Conservation (phyloP, 2,797 vertebrate genomes). For the Molossus molossus region DNA sequence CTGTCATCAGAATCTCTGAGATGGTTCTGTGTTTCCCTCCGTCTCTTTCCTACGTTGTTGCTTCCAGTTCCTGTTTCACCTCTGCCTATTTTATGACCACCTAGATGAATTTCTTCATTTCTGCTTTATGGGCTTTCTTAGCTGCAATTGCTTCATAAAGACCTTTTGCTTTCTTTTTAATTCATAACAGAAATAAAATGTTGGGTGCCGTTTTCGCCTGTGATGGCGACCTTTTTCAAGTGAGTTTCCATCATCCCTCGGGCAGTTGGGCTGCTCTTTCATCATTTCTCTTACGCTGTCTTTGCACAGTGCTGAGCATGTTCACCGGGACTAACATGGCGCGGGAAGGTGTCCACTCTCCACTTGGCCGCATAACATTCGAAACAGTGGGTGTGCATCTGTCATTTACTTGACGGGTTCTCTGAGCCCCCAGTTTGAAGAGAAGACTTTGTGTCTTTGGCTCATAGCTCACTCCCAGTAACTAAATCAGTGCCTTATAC, state of each 20-base stretch:
- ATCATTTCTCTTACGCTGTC: background rate
- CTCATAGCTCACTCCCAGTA: background rate
- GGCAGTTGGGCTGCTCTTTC: background rate
- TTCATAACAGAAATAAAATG: background rate
- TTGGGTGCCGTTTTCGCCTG: background rate
- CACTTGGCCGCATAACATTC: background rate
- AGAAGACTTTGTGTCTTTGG: background rate
- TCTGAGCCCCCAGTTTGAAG: background rate
- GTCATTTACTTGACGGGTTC: background rate
- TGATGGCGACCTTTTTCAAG: background rate
- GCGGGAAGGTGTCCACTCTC: background rate
- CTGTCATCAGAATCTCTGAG: background rate
- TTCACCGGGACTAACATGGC: background rate
- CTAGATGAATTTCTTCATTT: background rate
- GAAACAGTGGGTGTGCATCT: background rate
- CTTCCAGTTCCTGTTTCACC: background rate
- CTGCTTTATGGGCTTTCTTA: background rate
- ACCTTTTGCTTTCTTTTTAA: background rate
- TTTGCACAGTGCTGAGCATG: background rate
- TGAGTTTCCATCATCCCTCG: background rate
- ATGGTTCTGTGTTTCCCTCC: background rate
- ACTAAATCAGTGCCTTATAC: background rate
- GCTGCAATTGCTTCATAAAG: background rate
- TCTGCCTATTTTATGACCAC: background rate
- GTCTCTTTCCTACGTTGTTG: background rate